Percentiles rank a stretch among this genome's conserved stretches.
Evolutionary conservation across 2,888 invertebrate genomes (phyloP).

Genomic region (Heliconius aoede): DNA sequence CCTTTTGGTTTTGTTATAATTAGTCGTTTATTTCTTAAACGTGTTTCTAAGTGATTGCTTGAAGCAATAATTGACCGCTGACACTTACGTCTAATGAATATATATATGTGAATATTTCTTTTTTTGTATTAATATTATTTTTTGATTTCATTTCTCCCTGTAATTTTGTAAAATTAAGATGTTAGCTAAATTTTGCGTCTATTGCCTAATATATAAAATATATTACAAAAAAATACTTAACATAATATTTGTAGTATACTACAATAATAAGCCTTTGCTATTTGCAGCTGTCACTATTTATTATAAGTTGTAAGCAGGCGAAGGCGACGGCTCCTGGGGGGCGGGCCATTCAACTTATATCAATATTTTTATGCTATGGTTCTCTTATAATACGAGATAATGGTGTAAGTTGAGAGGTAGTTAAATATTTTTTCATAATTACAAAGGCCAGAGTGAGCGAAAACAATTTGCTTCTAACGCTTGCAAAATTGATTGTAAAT

Average conservation of each 20-base stretch:
- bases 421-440: neutral
- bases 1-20: too few relatives aligned
- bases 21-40: too few relatives aligned
- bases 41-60: too few relatives aligned
- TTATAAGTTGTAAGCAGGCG: neutral
- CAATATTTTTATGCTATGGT: neutral
- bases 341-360: constrained; percentile 5
- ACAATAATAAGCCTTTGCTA: neutral
- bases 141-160: too few relatives aligned
- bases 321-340: neutral
- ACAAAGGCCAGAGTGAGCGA: neutral
- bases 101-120: too few relatives aligned
- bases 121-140: too few relatives aligned
- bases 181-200: too few relatives aligned
- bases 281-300: neutral
- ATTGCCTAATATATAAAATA: neutral
- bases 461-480: neutral
- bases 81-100: too few relatives aligned
- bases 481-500: neutral
- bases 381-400: neutral
- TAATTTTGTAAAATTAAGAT: too few relatives aligned
- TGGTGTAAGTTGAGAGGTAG: neutral
- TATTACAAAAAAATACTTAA: neutral
- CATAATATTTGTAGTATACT: too few relatives aligned
- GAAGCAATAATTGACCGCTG: too few relatives aligned